Evolutionary conservation across 2,888 invertebrate genomes (phyloP).

Genomic region (Heteromurus nitidus): DNA sequence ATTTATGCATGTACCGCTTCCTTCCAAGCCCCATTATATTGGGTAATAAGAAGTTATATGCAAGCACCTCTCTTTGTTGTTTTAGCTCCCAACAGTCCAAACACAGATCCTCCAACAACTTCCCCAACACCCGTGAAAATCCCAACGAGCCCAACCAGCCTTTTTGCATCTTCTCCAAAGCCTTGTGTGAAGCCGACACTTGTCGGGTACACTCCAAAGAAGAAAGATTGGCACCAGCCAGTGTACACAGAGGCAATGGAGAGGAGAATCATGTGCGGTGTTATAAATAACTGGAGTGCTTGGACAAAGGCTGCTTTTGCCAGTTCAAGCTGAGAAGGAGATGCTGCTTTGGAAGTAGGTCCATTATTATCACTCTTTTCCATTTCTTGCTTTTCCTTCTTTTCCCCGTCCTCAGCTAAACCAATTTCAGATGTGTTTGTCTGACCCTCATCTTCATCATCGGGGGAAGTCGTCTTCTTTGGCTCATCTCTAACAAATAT

Average conservation of each 20-base stretch:
- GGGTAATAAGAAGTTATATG: not conserved
- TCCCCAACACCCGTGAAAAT: slow-evolving; percentile 93
- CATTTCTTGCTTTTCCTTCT: slow-evolving; percentile 29
- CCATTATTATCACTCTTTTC: slow-evolving; percentile 19
- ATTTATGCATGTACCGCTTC: too few relatives aligned
- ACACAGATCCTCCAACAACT: slow-evolving; percentile 89
- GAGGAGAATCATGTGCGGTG: slow-evolving; percentile 89
- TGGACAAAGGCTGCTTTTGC: slow-evolving; percentile 83
- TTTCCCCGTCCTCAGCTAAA: slow-evolving; percentile 21
- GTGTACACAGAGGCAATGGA: slow-evolving; percentile 79
- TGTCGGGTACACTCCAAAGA: slow-evolving; percentile 95
- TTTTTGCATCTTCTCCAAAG: slow-evolving; percentile 87
- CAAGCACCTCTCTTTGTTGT: slow-evolving; percentile 79
- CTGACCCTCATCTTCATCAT: slow-evolving; percentile 40
- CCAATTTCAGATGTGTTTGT: slow-evolving; percentile 47
- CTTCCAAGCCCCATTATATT: too few relatives aligned
- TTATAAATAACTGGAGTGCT: slow-evolving; percentile 85
- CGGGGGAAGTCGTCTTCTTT: slow-evolving; percentile 27
- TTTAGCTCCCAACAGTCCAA: slow-evolving; percentile 92
- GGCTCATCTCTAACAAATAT: slow-evolving; percentile 36
- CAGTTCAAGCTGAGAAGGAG: slow-evolving; percentile 33
- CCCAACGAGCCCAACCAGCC: slow-evolving; percentile 92
- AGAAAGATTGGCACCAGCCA: slow-evolving; percentile 95
- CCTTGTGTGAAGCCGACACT: slow-evolving; percentile 83
- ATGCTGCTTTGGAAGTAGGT: slow-evolving; percentile 32